phyloP scores from a whole-genome alignment of 2,113 vertebrate species.

The Notiomystis cincta region DNA sequence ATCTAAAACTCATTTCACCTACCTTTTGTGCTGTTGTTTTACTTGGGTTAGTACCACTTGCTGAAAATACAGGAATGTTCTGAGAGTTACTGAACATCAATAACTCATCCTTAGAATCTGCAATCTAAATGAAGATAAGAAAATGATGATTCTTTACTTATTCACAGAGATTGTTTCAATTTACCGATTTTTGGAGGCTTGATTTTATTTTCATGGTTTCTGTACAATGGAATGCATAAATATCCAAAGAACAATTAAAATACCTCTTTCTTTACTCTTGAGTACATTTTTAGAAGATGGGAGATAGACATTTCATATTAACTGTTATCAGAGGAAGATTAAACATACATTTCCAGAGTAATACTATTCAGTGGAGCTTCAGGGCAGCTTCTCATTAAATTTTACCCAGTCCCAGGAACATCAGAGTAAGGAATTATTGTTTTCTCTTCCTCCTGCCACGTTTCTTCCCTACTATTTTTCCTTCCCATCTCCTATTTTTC shows the following conservation, averaged over 20 bases:
- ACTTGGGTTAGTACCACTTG: conserved; percentile 39
- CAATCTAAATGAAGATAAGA: conserved; percentile 75
- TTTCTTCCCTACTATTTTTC: neutral
- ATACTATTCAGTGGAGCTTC: neutral
- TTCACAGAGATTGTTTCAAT: neutral
- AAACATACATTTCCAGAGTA: neutral
- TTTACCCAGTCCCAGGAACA: neutral
- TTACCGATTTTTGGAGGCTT: neutral
- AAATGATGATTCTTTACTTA: neutral
- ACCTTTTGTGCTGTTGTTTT: conserved; percentile 74
- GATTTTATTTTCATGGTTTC: neutral
- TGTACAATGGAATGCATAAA: neutral
- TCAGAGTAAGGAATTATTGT: neutral
- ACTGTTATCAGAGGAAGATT: neutral
- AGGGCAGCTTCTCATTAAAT: neutral
- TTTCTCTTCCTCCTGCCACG: neutral
- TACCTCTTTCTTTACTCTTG: neutral
- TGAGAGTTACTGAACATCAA: conserved; percentile 75
- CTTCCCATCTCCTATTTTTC: neutral
- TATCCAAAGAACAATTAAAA: neutral
- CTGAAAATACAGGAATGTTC: conserved; percentile 61
- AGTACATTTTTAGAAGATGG: neutral
- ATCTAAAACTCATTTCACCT: neutral
- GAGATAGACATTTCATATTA: neutral
- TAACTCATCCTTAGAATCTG: conserved; percentile 80